Conservation (phyloP, 30 jellyfish, hydroid and myxozoan genomes). For the Turritopsis rubra region DNA sequence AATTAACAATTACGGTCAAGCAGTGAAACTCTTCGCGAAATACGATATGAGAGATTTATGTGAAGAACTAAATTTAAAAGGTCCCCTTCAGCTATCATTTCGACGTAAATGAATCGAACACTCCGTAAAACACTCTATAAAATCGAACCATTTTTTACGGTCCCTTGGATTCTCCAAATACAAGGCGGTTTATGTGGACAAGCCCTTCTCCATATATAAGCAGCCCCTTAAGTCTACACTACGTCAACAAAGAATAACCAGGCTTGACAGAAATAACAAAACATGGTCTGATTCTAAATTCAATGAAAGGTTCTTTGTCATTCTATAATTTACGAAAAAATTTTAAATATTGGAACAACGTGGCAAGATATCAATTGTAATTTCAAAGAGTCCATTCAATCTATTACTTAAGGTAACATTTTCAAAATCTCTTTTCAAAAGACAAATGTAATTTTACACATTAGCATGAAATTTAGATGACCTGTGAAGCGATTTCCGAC, state of each 20-base stretch:
- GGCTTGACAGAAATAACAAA: neutral
- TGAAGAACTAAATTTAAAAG: too few relatives aligned
- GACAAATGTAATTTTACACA: neutral
- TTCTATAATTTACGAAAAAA: neutral
- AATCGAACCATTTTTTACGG: too few relatives aligned
- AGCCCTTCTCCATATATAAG: too few relatives aligned
- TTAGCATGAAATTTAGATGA: neutral
- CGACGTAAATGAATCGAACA: too few relatives aligned
- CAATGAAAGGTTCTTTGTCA: neutral
- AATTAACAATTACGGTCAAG: too few relatives aligned
- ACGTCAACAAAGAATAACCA: neutral
- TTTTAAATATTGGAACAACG: neutral
- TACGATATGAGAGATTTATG: too few relatives aligned
- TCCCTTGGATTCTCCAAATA: too few relatives aligned
- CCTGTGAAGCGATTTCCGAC: neutral
- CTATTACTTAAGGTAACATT: neutral
- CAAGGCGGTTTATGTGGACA: too few relatives aligned
- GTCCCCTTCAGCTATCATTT: too few relatives aligned
- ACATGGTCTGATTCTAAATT: neutral
- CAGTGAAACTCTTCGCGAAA: too few relatives aligned
- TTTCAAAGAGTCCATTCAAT: neutral
- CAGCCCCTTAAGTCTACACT: neutral
- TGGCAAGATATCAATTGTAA: neutral
- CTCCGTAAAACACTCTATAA: too few relatives aligned
- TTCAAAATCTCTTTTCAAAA: neutral